Base-by-base conservation (phyloP, 2,797 vertebrate genomes). In the Myotis vivesi region DNA sequence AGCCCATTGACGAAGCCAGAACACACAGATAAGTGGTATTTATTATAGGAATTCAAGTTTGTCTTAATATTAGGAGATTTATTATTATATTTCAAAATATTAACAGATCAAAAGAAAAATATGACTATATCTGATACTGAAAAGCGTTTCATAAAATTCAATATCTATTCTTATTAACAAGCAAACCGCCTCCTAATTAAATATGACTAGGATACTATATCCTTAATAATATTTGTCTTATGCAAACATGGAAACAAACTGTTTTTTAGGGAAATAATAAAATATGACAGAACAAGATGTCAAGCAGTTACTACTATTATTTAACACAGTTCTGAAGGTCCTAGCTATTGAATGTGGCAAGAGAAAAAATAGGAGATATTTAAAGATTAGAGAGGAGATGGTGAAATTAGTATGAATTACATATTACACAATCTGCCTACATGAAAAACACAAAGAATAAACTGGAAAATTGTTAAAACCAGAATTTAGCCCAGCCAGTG, bases 131-230 rank as follows among this genome's bases (percentile, higher is more conserved):
- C 68, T 72, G 19, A 95, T 57, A 46, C 46, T 46, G 30, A 71
- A 85, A 85, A 71, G 23, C 36, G 64, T 64, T 69, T 92, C 96
- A 90, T 88, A 87, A 94, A 95, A 97, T 87, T 53, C 19, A 23
- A 11, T 22, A 46, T 89, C 30, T 77, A 86, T 89, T 90, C 44
- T 94, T 68, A 92, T 38, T 77, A 89, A 84, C 30, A 87, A 94
- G 36, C 7, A 44, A 94, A 79, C 4, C 23, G 0, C 2, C 46
- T 83, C 46, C 80, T 95, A 88, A 80, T 41, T 90, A 87, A 92
- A 41, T 89, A 73, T 36, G 16, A 89, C 87, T 79, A 30, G 28
- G 30, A 2, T 62, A 30, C 23, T 44, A 51, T 16, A 79, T 86
- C 13, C 3, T 82, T 87, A 87, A 51, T 75, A 41, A 71, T 75